These are phyloP conservation scores for Drosophila sp. DNA, from an alignment of 1,140 invertebrate species.

Conservation along the genomic window DNA sequence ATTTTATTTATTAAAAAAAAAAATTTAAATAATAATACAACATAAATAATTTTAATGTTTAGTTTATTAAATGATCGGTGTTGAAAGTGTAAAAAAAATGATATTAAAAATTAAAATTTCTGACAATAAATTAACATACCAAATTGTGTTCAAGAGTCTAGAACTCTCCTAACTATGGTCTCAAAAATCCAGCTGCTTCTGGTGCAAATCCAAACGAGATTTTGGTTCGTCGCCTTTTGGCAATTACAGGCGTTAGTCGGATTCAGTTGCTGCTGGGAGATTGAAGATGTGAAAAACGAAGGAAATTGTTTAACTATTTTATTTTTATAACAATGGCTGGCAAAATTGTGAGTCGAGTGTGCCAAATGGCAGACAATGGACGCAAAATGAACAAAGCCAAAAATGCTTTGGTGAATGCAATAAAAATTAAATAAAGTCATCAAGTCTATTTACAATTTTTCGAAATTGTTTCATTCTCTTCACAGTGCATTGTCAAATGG, in stretches of 20 bases:
- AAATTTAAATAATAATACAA: too few species aligned
- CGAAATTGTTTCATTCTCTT: slow-evolving; percentile 65
- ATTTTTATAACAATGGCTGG: slow-evolving; percentile 53
- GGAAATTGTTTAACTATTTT: slow-evolving; percentile 54
- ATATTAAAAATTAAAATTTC: too few species aligned
- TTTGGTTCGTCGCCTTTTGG: slow-evolving; percentile 45
- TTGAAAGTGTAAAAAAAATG: too few species aligned
- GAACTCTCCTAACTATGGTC: not conserved
- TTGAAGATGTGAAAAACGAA: slow-evolving; percentile 21
- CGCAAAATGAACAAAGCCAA: slow-evolving; percentile 40
- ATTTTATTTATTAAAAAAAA: too few species aligned
- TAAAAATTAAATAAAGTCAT: slow-evolving; percentile 83
- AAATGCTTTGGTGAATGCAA: slow-evolving; percentile 63
- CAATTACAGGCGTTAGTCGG: slow-evolving; percentile 68
- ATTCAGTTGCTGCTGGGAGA: slow-evolving; percentile 9
- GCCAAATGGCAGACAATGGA: slow-evolving; percentile 61
- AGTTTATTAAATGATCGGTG: too few species aligned
- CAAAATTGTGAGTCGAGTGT: slow-evolving; percentile 50
- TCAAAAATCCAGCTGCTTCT: not conserved
- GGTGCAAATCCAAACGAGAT: not conserved
- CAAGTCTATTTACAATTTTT: slow-evolving; percentile 74
- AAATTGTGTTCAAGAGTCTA: not conserved
- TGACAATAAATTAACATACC: too few species aligned
- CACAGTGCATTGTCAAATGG: slow-evolving; percentile 63
- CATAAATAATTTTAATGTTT: too few species aligned